Evolutionary conservation across 2,113 vertebrate species (phyloP).

Genomic region (Athene cunicularia): DNA sequence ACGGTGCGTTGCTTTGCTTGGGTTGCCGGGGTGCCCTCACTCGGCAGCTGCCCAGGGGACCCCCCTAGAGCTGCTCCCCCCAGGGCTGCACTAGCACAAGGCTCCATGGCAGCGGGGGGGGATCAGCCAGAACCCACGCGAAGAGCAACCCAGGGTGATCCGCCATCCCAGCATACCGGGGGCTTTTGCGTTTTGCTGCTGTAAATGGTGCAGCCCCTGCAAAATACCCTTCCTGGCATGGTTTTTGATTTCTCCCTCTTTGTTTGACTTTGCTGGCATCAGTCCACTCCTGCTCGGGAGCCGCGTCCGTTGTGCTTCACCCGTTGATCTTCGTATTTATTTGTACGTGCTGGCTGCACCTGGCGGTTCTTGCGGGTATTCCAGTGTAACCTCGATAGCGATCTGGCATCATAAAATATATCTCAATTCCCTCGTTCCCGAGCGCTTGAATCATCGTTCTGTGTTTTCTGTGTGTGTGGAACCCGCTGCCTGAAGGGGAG

Average conservation of each 20-base stretch:
- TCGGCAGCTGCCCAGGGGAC: background rate
- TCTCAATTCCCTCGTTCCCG: background rate
- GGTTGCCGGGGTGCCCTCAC: accelerated
- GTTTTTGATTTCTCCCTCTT: background rate
- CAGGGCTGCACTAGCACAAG: background rate
- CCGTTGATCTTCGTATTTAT: background rate
- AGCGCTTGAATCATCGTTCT: background rate
- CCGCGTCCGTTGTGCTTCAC: background rate
- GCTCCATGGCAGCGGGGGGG: background rate
- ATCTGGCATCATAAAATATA: background rate
- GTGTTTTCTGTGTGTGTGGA: background rate
- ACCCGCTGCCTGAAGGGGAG: background rate
- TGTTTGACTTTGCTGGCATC: background rate
- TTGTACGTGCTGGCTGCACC: background rate
- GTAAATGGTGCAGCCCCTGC: background rate
- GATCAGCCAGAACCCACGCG: background rate
- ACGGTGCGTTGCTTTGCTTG: too few species aligned
- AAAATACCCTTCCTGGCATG: background rate
- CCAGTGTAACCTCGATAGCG: background rate
- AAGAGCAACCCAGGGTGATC: background rate
- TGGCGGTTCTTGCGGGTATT: background rate
- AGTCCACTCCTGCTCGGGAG: background rate
- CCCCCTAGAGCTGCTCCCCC: background rate
- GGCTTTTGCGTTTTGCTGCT: background rate
- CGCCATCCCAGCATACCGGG: background rate